Evolutionary conservation across 92 coral and sea anemone species (phyloP), one percentile per base, ranked within the genome.

Genomic region (Actinernus sp.): DNA sequence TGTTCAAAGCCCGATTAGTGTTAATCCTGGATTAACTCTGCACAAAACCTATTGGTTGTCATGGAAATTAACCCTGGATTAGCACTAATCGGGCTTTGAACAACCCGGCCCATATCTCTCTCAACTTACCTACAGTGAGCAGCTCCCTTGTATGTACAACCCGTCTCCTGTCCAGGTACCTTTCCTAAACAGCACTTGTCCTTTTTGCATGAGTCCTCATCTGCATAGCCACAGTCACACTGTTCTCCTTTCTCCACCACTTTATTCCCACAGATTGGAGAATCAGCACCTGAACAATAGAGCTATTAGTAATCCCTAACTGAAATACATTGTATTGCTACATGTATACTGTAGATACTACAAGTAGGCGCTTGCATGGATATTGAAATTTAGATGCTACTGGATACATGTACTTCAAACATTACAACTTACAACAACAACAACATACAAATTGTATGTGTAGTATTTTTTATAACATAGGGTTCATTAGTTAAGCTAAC

Each of bases 261-360:
- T 48, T 55, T 68, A 51, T 94, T 94, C 44, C 98, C 98, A 62
- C 98, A 94, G 33, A 91, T 87, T 9, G 98, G 90, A 31, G 83
- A 88, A 17, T 69, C 45, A 21, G 98, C 47, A 1, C 25, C 98
- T 94, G 29, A 30, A 65, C 2, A 29, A 21, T 34, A 0, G 43
- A 23, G 45, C 26, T 26, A 32, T 38, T 1, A 16, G 68, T 26
- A 45, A 10, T 41, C 27, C 4, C 2, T 37, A 3, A 3, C 0
- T 44, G 26, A 0, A 45, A 49, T 6, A 27, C 21, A 50, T 24
- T 49, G 25, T 19, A 49, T 18, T 45, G 51, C 5, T 45, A 26
- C 8, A 13, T 23, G 30, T 55, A 16, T 16, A 12, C 13, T 1
- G 41, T 1, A 12, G 30, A 14, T 3, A 7, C 1, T 3, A 25